Base-by-base conservation (phyloP, 2,888 invertebrate genomes). In the Tachystola acroxantha region DNA sequence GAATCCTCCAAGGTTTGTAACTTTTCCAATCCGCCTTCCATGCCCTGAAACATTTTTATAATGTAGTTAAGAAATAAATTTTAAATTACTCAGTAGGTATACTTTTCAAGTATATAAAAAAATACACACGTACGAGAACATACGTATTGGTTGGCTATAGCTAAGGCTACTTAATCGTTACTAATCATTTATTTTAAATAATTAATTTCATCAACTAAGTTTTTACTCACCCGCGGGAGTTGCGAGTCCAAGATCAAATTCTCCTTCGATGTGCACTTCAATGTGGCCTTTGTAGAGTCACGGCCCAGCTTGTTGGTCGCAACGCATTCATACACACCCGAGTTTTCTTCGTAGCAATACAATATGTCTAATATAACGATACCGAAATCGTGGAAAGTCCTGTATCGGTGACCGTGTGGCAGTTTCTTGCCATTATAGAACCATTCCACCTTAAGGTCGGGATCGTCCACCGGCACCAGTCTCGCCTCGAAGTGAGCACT, bases 311-410 rank as follows among this genome's bases (percentile, higher is more conserved):
- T 96, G 65, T 98, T 98, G 11, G 92, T 91, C 24, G 98, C 98
- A 58, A 96, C 90, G 67, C 97, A 97, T 82, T 97, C 97, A 68
- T 97, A 98, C 41, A 92, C 92, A 34, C 97, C 97, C 29, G 96
- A 96, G 72, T 98, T 98, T 82, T 97, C 97, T 79, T 97, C 98
- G 68, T 98, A 98, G 64, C 97, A 97, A 66, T 97, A 98, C 24
- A 97, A 80, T 56, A 98, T 97, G 64, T 98, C 98, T 64, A 98
- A 88, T 55, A 97, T 97, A 32, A 98, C 98, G 63, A 97, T 96
- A 43, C 98, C 98, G 73, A 98, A 98, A 68, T 98, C 98, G 67
- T 98, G 96, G 93, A 98, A 97, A 37, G 98, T 98, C 55, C 98
- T 92, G 78, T 97, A 99, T 50, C 99, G 92, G 76, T 98, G 98